Conservation (phyloP, 2,113 vertebrate species). For the Miniopterus natalensis region DNA sequence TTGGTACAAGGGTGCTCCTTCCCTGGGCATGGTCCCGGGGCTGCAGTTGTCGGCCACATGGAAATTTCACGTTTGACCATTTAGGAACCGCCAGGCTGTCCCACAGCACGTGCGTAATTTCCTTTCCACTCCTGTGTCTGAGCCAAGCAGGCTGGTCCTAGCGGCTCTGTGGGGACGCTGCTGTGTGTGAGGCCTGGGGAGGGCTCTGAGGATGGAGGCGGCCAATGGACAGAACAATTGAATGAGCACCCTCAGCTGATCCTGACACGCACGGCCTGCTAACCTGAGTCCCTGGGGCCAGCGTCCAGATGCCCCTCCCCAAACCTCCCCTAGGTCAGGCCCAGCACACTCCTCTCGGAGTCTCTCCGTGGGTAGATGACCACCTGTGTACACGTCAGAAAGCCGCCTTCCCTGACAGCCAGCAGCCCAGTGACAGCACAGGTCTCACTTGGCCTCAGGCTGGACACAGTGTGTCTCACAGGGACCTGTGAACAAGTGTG, state of each 20-base stretch:
- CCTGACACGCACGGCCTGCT: too few species aligned
- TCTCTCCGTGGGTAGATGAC: not conserved
- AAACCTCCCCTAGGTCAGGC: not conserved
- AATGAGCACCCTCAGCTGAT: not conserved
- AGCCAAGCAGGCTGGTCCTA: not conserved
- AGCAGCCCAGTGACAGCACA: not conserved
- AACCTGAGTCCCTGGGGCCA: not conserved
- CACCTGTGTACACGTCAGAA: fast-evolving
- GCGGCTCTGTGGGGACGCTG: not conserved
- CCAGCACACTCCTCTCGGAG: fast-evolving
- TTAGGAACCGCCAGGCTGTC: not conserved
- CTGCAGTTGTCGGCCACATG: not conserved
- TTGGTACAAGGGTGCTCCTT: not conserved
- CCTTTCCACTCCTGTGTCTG: not conserved
- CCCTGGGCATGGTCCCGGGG: not conserved
- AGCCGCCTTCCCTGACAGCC: not conserved
- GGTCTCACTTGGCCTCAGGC: not conserved
- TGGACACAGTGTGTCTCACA: not conserved
- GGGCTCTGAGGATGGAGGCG: not conserved
- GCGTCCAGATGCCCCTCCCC: not conserved
- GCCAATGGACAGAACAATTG: too few species aligned
- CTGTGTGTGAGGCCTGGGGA: not conserved
- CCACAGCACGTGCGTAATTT: not conserved
- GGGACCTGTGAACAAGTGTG: not conserved
- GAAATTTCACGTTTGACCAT: not conserved